Evolutionary conservation across 2,797 vertebrate species (phyloP).

Genomic region (Gila robusta): DNA sequence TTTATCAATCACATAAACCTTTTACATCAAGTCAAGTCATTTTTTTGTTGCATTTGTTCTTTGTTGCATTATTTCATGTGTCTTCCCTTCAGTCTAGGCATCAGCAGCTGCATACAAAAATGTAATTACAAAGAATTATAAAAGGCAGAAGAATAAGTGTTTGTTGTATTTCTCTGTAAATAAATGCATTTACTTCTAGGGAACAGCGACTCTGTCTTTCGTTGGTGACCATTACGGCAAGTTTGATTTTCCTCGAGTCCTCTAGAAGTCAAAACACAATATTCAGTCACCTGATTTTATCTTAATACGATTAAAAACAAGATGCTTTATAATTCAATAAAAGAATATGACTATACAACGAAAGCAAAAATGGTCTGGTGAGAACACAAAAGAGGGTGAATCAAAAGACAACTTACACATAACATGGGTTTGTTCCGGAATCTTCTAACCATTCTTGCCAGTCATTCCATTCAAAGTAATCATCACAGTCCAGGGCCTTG

Average conservation of each 20-base stretch:
- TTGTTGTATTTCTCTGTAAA: not conserved
- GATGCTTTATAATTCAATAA: not conserved
- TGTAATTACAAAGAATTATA: not conserved
- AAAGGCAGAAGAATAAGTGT: not conserved
- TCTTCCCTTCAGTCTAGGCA: not conserved
- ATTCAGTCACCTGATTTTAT: not conserved
- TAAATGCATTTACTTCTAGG: conserved; percentile 71
- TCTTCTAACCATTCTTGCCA: conserved; percentile 71
- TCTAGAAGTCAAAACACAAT: conserved; percentile 61
- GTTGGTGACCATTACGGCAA: conserved; percentile 70
- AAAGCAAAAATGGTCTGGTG: not conserved
- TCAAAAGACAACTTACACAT: conserved; percentile 55
- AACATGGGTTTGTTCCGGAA: conserved; percentile 48
- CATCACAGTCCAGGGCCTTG: conserved; percentile 64
- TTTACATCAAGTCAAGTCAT: not conserved
- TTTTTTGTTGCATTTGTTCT: not conserved
- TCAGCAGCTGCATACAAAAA: conserved; percentile 9
- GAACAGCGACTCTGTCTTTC: conserved; percentile 75
- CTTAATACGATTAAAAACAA: not conserved
- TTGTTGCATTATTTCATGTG: not conserved
- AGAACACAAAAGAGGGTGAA: not conserved
- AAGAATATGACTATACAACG: not conserved
- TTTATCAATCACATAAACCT: not conserved
- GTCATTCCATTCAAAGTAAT: conserved; percentile 77
- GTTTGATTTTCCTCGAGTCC: conserved; percentile 72